A percentile compares a stretch with the other conserved stretches of the same genome.
Evolutionary conservation across 2,113 vertebrate species (phyloP).

Genomic region (Amblyornis subalaris): DNA sequence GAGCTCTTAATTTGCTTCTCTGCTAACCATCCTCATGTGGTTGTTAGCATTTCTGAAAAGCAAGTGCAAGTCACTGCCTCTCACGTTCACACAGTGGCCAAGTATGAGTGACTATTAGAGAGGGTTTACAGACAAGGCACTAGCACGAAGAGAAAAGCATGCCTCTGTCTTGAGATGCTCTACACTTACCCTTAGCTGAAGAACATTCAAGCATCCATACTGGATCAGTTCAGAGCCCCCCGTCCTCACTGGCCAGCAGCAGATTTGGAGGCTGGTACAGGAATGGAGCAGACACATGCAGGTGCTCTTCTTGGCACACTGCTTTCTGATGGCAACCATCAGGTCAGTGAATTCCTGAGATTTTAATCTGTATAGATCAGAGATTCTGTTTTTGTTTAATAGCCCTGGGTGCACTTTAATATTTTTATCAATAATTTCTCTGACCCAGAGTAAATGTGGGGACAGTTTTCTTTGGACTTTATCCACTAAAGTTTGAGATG

Average conservation of each 20-base stretch:
- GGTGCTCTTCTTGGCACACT: background rate
- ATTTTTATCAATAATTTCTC: background rate
- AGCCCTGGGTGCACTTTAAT: background rate
- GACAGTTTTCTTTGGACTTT: conserved; percentile 12
- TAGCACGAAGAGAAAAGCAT: background rate
- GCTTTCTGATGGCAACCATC: background rate
- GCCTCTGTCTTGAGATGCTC: background rate
- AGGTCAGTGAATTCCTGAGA: background rate
- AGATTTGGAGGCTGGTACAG: background rate
- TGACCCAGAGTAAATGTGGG: background rate
- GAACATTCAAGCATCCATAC: background rate
- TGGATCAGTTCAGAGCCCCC: background rate
- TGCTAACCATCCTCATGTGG: background rate
- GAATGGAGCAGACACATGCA: background rate
- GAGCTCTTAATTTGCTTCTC: background rate
- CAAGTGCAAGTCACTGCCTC: background rate
- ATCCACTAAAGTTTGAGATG: background rate
- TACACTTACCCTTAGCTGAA: background rate
- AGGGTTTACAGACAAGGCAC: too few species aligned
- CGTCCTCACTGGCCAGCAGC: background rate
- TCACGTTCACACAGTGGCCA: fast-evolving
- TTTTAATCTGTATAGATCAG: background rate
- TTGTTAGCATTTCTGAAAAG: background rate
- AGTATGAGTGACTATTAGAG: background rate
- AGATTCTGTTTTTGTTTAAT: background rate